Evolutionary conservation across 2,888 invertebrate species (phyloP).

Genomic region (Dryadula phaetusa): DNA sequence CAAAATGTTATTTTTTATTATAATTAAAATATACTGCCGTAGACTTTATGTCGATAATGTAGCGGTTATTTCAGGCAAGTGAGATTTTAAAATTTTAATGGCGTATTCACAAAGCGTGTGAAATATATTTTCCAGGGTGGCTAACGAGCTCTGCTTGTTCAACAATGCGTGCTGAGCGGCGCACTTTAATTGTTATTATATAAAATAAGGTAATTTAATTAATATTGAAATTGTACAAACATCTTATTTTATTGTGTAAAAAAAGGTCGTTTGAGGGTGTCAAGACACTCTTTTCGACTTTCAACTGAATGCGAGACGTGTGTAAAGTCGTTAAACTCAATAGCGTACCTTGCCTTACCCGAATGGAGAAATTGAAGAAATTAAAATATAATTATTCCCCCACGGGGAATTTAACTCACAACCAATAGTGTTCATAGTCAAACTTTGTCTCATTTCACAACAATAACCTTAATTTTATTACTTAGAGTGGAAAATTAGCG

Average conservation of each 20-base stretch:
- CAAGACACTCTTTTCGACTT: no score
- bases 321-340: no score
- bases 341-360: no score
- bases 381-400: no score
- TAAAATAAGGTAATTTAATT: slow-evolving; percentile 8
- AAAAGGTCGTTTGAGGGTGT: no score
- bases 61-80: slow-evolving; percentile 24
- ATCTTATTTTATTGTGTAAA: no score
- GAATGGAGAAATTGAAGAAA: no score
- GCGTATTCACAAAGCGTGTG: slow-evolving; percentile 35
- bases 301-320: no score
- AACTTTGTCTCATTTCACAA: no score
- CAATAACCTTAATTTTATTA: neutral
- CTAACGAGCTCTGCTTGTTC: slow-evolving; percentile 35
- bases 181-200: slow-evolving; percentile 18
- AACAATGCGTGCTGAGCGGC: slow-evolving; percentile 23
- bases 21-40: slow-evolving; percentile 10
- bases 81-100: slow-evolving; percentile 40
- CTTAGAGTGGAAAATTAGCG: neutral
- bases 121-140: slow-evolving; percentile 36
- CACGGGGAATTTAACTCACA: no score
- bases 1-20: slow-evolving; percentile 13
- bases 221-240: slow-evolving; percentile 3
- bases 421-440: no score
- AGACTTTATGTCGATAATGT: slow-evolving; percentile 19